phyloP scores from a whole-genome alignment of 2,888 invertebrate species.

The Falcaria lacertinaria region DNA sequence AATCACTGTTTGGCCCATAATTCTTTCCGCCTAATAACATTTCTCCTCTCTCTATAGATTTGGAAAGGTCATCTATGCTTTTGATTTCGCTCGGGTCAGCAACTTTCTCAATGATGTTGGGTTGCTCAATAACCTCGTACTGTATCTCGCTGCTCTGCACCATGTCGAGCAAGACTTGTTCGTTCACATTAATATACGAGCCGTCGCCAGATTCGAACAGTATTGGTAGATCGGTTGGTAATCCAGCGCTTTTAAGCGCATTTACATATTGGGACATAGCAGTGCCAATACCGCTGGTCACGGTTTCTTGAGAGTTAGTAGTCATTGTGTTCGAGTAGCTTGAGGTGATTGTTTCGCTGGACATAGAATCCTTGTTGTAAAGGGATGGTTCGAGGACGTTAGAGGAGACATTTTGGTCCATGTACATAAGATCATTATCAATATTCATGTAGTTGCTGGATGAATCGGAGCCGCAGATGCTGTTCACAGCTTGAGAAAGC shows the following conservation, averaged over 20 bases:
- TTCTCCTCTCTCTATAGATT: constrained; percentile 70
- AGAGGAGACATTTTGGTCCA: constrained; percentile 58
- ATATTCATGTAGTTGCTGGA: constrained; percentile 59
- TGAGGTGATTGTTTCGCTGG: constrained; percentile 52
- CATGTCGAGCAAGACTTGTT: constrained; percentile 80
- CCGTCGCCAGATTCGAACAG: constrained; percentile 83
- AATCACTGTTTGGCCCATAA: constrained; percentile 40
- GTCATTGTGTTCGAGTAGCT: constrained; percentile 47
- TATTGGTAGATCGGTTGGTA: constrained; percentile 75
- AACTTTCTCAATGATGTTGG: constrained; percentile 73
- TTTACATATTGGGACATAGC: constrained; percentile 76
- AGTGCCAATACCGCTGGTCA: constrained; percentile 47
- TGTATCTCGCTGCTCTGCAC: constrained; percentile 75
- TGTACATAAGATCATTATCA: constrained; percentile 65
- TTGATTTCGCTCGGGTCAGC: constrained; percentile 72
- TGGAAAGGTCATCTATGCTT: constrained; percentile 72
- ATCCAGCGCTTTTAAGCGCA: constrained; percentile 66
- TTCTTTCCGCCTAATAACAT: constrained; percentile 56
- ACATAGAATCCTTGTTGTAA: constrained; percentile 51
- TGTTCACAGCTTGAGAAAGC: constrained; percentile 68
- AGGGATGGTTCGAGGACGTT: constrained; percentile 54
- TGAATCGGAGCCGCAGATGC: constrained; percentile 64
- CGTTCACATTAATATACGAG: constrained; percentile 81
- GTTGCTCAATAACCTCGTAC: constrained; percentile 75
- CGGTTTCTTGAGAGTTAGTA: constrained; percentile 37